Base-by-base conservation (phyloP, 2,797 vertebrate genomes). In the Pangasius sanitwongsei region DNA sequence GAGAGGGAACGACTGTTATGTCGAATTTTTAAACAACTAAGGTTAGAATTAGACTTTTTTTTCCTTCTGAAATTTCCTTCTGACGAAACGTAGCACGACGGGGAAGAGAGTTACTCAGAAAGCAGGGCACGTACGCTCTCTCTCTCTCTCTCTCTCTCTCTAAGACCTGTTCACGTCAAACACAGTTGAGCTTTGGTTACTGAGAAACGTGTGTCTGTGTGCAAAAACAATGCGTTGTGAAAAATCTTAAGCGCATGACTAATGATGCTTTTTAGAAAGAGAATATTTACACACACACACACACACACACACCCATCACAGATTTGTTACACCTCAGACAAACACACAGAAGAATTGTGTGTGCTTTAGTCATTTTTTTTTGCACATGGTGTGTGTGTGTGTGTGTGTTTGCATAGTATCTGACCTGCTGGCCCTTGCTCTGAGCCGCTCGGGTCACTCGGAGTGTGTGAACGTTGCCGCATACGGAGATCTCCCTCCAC, bases 401-500 rank as follows among this genome's bases (percentile, higher is more conserved):
- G 69, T 72, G 16, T 80, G 41, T 67, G 20, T 67, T 31, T 80
- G 28, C 6, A 0, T 23, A 7, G 1, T 41, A 25, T 93, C 95
- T 93, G 93, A 98, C 98, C 98, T 97, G 97, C 92, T 97, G 97
- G 1, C 98, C 98, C 86, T 97, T 96, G 92, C 98, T 97, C 90
- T 97, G 98, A 57, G 98, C 96, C 0, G 98, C 98, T 89, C 98
- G 95, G 55, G 97, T 98, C 93, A 98, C 98, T 88, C 98, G 93
- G 77, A 99, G 96, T 13, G 96, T 98, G 93, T 98, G 98, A 23
- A 98, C 98, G 57, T 97, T 97, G 61, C 98, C 98, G 81, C 98
- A 99, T 61, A 99, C 98, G 0, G 98, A 99, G 94, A 99, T 97
- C 92, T 99, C 98, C 92, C 97, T 97, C 98, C 98, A 99, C 91